Evolutionary conservation across 2,113 vertebrate genomes (phyloP).

Genomic region (Podilymbus podiceps): DNA sequence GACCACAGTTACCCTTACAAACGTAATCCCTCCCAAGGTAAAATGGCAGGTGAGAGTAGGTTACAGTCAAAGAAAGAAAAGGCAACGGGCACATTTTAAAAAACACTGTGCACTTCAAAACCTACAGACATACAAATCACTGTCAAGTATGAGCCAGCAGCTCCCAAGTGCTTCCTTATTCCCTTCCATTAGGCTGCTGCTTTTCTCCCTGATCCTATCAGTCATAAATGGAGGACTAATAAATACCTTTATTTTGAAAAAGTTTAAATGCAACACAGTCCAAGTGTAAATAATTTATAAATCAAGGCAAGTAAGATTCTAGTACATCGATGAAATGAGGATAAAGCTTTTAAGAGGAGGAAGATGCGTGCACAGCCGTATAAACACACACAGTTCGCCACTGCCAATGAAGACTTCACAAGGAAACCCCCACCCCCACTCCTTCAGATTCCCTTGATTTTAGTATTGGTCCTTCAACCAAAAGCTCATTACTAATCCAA

Average conservation of each 20-base stretch:
- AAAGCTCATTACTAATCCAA: conserved; percentile 52
- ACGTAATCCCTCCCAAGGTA: background rate
- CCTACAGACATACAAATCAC: conserved; percentile 65
- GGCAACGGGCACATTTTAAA: background rate
- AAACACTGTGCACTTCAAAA: conserved; percentile 29
- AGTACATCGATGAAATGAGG: background rate
- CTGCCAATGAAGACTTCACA: background rate
- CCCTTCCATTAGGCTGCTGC: conserved; percentile 67
- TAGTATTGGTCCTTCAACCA: conserved; percentile 23
- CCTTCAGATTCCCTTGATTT: conserved; percentile 26
- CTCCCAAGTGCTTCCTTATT: conserved; percentile 54
- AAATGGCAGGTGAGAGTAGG: background rate
- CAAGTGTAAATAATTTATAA: conserved; percentile 67
- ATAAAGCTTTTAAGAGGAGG: conserved; percentile 20
- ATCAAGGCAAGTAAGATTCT: conserved; percentile 17
- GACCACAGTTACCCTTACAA: background rate
- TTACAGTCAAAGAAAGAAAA: conserved; percentile 2
- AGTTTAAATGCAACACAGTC: conserved; percentile 47
- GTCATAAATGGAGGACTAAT: conserved; percentile 53
- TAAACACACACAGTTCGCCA: background rate
- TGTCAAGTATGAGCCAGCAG: conserved; percentile 63
- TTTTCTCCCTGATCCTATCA: conserved; percentile 42
- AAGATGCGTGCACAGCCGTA: background rate
- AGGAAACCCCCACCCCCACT: background rate
- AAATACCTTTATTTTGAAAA: conserved; percentile 51